phyloP scores from a whole-genome alignment of 1,140 invertebrate species.

The Lethocerus indicus region DNA sequence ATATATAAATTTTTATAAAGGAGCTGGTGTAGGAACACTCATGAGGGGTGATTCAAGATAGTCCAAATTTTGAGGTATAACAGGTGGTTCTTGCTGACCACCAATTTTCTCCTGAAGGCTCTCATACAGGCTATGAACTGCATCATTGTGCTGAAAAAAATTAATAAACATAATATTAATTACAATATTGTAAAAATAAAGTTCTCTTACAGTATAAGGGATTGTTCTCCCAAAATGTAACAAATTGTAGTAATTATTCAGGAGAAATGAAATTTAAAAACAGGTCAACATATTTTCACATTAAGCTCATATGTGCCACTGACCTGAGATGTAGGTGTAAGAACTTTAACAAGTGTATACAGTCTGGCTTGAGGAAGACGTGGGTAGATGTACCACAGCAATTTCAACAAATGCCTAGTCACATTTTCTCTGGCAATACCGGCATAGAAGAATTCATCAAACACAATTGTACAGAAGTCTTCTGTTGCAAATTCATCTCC shows the following conservation, averaged over 20 bases:
- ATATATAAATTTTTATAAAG: too few relatives aligned
- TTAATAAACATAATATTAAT: not conserved
- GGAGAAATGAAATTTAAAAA: conserved; percentile 9
- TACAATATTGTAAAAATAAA: not conserved
- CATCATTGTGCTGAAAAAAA: conserved; percentile 53
- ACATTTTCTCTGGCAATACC: conserved; percentile 79
- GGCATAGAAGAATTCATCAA: conserved; percentile 92
- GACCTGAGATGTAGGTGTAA: conserved; percentile 56
- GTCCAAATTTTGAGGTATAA: conserved; percentile 40
- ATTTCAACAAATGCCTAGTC: conserved; percentile 77
- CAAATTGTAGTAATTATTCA: not conserved
- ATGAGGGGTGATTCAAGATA: conserved; percentile 66
- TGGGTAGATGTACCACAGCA: conserved; percentile 81
- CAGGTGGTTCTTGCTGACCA: conserved; percentile 44
- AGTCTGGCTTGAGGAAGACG: conserved; percentile 65
- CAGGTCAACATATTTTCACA: not conserved
- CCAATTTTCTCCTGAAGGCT: conserved; percentile 60
- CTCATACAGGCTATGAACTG: conserved; percentile 63
- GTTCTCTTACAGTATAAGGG: not conserved
- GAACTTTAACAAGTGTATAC: conserved; percentile 69
- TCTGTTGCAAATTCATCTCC: conserved; percentile 83
- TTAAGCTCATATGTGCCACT: conserved; percentile 1
- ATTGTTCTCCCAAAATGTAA: not conserved
- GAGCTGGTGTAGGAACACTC: conserved; percentile 68
- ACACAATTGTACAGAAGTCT: conserved; percentile 88